Evolutionary conservation across 2,888 invertebrate genomes (phyloP).

Genomic region (Tholera decimalis): DNA sequence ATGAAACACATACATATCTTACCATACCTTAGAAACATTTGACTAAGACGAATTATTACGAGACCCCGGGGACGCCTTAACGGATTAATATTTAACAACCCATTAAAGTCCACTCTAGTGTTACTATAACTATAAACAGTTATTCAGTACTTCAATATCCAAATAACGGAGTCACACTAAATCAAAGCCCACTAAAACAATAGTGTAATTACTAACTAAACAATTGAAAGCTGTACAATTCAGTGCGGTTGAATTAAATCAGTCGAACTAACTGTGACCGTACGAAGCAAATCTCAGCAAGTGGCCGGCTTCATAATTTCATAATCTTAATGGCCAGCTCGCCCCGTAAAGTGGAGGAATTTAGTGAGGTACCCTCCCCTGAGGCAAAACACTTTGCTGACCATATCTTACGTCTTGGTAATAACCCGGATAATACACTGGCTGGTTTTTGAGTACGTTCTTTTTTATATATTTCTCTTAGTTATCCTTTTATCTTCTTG

Average conservation of each 20-base stretch:
- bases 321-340: constrained; percentile 86
- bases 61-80: too few relatives aligned
- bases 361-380: constrained; percentile 81
- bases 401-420: constrained; percentile 82
- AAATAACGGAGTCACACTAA: constrained; percentile 10
- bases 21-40: background rate
- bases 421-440: constrained; percentile 78
- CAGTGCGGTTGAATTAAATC: constrained; percentile 74
- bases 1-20: too few relatives aligned
- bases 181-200: constrained; percentile 18
- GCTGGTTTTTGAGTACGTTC: constrained; percentile 71
- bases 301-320: constrained; percentile 87
- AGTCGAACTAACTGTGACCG: constrained; percentile 71
- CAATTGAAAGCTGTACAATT: constrained; percentile 52
- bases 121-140: background rate
- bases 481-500: constrained; percentile 48
- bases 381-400: constrained; percentile 82
- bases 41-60: background rate
- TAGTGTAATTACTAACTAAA: constrained; percentile 35
- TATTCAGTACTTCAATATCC: constrained; percentile 9
- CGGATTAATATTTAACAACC: background rate
- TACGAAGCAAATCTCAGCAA: constrained; percentile 82
- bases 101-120: background rate
- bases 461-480: constrained; percentile 68
- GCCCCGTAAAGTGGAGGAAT: constrained; percentile 85